Evolutionary conservation across 2,888 invertebrate genomes (phyloP).

Genomic region (Hydrotaea diabolus): DNA sequence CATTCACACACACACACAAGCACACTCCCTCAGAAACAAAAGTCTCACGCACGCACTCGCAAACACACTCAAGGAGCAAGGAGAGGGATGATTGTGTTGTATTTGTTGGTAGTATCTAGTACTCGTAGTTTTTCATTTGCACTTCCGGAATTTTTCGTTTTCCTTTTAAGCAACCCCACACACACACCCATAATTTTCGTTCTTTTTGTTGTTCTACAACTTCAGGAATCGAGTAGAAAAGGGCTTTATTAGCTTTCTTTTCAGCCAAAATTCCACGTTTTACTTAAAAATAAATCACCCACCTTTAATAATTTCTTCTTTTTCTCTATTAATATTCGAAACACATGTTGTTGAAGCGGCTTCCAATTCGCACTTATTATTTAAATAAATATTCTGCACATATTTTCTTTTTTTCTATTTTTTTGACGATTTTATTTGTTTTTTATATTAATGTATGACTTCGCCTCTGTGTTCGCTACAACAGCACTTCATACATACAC

Average conservation of each 20-base stretch:
- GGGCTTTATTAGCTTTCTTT: background rate
- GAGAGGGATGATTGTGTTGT: slow-evolving; percentile 57
- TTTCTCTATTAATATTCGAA: background rate
- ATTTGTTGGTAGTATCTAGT: slow-evolving; percentile 32
- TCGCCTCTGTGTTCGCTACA: too few species aligned
- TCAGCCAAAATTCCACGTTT: background rate
- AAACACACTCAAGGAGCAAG: slow-evolving; percentile 7
- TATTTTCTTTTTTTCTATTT: background rate
- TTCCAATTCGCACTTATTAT: slow-evolving; percentile 6
- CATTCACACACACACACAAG: slow-evolving; percentile 3
- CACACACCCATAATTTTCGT: background rate
- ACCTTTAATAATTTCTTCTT: background rate
- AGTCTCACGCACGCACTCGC: background rate
- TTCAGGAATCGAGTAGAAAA: background rate
- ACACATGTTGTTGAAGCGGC: slow-evolving; percentile 30
- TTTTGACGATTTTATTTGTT: slow-evolving; percentile 4
- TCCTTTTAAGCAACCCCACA: too few species aligned
- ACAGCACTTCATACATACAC: too few species aligned
- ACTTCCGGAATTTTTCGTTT: slow-evolving; percentile 62
- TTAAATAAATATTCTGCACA: slow-evolving; percentile 27
- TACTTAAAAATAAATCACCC: background rate
- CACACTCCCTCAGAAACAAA: background rate
- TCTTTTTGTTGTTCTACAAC: background rate
- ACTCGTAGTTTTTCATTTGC: slow-evolving; percentile 51
- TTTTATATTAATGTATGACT: background rate